Evolutionary conservation across 2,888 invertebrate genomes (phyloP).

Genomic region (Subacronicta megacephala): DNA sequence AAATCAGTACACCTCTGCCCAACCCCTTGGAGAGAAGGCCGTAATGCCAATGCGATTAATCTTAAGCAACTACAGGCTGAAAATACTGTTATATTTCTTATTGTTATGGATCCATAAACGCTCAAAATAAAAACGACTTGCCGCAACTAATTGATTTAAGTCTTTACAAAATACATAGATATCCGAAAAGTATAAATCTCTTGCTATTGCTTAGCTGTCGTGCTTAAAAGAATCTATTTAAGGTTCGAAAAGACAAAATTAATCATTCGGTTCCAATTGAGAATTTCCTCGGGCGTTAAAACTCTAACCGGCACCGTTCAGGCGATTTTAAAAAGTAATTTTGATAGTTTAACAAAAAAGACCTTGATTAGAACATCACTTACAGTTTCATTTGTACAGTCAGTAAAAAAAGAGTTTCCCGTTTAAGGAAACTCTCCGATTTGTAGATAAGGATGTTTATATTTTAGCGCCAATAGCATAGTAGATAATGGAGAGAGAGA

Average conservation of each 20-base stretch:
- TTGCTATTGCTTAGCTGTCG: not conserved
- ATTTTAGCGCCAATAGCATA: too few relatives aligned
- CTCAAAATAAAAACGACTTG: not conserved
- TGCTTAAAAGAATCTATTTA: not conserved
- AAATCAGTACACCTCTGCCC: too few relatives aligned
- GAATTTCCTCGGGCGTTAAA: slow-evolving; percentile 14
- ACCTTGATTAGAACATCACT: slow-evolving; percentile 70
- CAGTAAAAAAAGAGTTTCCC: slow-evolving; percentile 30
- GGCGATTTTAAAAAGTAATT: slow-evolving; percentile 46
- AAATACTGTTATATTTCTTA: too few relatives aligned
- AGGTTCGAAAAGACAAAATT: slow-evolving; percentile 3
- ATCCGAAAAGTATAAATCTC: not conserved
- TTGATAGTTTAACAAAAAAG: slow-evolving; percentile 58
- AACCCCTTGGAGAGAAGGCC: too few relatives aligned
- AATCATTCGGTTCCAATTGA: slow-evolving; percentile 9
- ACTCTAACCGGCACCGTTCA: slow-evolving; percentile 10
- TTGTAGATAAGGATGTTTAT: too few relatives aligned
- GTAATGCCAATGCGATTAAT: too few relatives aligned
- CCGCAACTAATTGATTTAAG: not conserved
- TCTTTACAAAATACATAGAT: not conserved
- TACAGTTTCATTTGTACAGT: slow-evolving; percentile 69
- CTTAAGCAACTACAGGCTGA: too few relatives aligned
- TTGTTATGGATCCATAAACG: not conserved
- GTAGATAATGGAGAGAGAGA: too few relatives aligned
- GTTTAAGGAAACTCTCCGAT: not conserved